These are phyloP conservation scores for Ivindomyrus marchei DNA, from an alignment of 2,113 vertebrate genomes.

Conservation along the genomic window DNA sequence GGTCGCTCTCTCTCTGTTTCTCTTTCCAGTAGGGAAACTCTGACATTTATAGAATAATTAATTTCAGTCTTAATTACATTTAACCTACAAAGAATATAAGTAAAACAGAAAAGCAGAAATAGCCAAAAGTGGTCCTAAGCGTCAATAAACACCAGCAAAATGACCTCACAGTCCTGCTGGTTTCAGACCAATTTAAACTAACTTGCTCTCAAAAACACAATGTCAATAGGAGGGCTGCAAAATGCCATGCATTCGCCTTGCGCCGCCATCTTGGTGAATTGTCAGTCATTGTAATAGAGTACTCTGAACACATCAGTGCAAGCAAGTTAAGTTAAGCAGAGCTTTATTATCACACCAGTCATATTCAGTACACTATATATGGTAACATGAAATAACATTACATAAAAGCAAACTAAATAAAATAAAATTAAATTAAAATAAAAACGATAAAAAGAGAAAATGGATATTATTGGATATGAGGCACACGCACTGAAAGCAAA, in stretches of 20 bases:
- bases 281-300: not conserved
- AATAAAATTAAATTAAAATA: not conserved
- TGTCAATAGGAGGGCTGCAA: not conserved
- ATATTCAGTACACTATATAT: not conserved
- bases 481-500: not conserved
- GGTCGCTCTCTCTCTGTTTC: not conserved
- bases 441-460: not conserved
- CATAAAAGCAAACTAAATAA: not conserved
- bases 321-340: not conserved
- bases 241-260: not conserved
- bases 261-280: not conserved
- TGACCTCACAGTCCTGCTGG: not conserved
- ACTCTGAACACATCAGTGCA: not conserved
- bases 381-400: not conserved
- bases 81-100: not conserved
- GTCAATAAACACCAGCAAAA: not conserved
- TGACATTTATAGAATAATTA: not conserved
- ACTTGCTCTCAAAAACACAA: not conserved
- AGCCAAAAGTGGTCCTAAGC: not conserved
- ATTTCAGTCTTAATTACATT: slow-evolving; percentile 1
- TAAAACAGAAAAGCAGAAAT: not conserved
- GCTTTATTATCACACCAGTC: not conserved
- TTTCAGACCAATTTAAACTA: not conserved
- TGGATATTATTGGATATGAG: not conserved
- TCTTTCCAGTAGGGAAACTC: not conserved